Evolutionary conservation across 2,113 vertebrate genomes (phyloP), one percentile per base, ranked within the genome.

Genomic region (Tonatia bakeri): DNA sequence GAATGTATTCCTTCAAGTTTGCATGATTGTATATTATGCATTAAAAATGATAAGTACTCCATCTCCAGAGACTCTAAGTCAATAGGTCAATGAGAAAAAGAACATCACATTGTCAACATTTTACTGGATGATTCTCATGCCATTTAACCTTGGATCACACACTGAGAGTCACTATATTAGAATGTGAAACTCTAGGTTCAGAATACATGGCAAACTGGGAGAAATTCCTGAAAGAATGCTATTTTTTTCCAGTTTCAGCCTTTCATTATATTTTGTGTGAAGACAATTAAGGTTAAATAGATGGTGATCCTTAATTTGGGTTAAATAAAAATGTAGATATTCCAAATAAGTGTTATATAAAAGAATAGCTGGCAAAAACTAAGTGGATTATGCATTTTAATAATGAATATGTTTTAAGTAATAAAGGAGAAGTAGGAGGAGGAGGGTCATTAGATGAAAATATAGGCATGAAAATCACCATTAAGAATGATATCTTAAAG

Each of bases 391-490:
- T 45, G 9, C n/a, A 81, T 87, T 56, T 90, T 90, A 19, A 72
- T 43, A 47, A 85, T 38, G 26, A 83, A 92, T 31, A n/a, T 52
- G 4, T 59, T 87, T 59, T 40, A 72, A 33, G 17, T 45, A 16
- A 26, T 11, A 24, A 83, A 36, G 7, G 24, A 70, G 26, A 31
- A 76, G 20, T 2, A 50, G 22, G 13, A 83, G 52, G 67, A 76
- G 15, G 65, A 33, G 15, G 36, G 38, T 17, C 22, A 20, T 86
- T 22, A 90, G 92, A 98, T 93, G 5, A 22, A 94, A 97, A 56
- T 43, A 59, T 88, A 95, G 81, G 61, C 95, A 97, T 93, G 94
- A 93, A 97, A 97, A 97, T 96, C 65, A 95, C 3, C 43, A 88
- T 67, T 36, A 79, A 0, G 19, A 59, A 80, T n/a, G 94, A 75